A percentile compares a stretch with the other conserved stretches of the same genome.
These are phyloP conservation scores for Anhinga rufa DNA, from an alignment of 2,113 vertebrate genomes.

Conservation along the genomic window DNA sequence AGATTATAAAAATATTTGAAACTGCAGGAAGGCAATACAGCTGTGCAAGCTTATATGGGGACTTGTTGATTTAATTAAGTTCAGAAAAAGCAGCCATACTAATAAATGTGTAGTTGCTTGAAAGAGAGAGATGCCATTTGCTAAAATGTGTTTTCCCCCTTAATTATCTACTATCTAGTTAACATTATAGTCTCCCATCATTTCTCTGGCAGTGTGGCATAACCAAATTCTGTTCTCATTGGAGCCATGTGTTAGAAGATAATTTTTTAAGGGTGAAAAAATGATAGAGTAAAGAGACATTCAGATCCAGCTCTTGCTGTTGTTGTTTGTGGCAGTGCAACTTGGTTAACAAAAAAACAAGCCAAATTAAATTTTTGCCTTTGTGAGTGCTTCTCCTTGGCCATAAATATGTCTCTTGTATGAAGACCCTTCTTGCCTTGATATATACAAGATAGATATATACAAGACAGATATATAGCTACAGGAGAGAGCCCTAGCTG, in stretches of 20 bases:
- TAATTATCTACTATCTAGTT: background rate
- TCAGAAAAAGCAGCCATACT: background rate
- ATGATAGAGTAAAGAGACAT: background rate
- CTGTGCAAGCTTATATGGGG: constrained; percentile 20
- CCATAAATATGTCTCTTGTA: background rate
- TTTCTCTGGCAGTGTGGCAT: background rate
- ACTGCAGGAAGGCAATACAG: constrained; percentile 41
- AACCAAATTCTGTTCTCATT: background rate
- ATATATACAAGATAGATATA: too few relatives aligned
- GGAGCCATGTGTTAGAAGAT: background rate
- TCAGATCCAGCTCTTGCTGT: background rate
- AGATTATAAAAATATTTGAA: constrained; percentile 28
- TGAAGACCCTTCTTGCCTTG: background rate
- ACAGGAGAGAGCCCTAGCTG: background rate
- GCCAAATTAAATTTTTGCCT: background rate
- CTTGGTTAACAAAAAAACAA: background rate
- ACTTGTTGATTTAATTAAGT: background rate
- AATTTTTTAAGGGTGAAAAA: background rate
- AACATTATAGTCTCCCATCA: background rate
- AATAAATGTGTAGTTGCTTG: background rate
- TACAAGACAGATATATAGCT: background rate
- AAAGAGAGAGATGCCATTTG: background rate
- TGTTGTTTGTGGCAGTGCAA: background rate
- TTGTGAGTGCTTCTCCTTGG: background rate
- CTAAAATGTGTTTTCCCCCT: background rate